A percentile compares a stretch with the other conserved stretches of the same genome.
Evolutionary conservation across 2,113 vertebrate genomes (phyloP).

Genomic region (Sitta europaea): DNA sequence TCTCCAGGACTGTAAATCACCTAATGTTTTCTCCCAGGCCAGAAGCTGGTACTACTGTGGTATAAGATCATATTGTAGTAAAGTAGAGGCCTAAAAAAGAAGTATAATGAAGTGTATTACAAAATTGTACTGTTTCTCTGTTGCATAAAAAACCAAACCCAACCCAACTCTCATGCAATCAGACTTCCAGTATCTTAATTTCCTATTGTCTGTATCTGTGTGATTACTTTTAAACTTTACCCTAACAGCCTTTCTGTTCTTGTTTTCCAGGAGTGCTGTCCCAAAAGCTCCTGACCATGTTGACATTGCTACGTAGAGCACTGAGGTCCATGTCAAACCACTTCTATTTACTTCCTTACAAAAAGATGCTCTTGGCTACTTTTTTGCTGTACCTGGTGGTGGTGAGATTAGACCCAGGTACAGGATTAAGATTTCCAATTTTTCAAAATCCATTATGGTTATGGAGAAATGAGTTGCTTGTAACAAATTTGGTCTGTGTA

Average conservation of each 20-base stretch:
- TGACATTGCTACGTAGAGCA: slow-evolving; percentile 72
- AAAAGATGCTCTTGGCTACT: slow-evolving; percentile 75
- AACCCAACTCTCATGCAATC: not conserved
- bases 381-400: slow-evolving; percentile 84
- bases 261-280: slow-evolving; percentile 68
- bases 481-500: not conserved
- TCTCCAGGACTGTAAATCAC: not conserved
- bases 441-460: not conserved
- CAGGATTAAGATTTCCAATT: not conserved
- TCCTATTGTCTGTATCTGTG: not conserved
- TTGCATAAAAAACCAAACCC: not conserved
- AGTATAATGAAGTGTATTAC: not conserved
- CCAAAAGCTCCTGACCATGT: slow-evolving; percentile 67
- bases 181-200: not conserved
- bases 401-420: slow-evolving; percentile 87
- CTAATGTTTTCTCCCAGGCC: not conserved
- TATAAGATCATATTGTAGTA: not conserved
- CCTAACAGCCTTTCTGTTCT: not conserved
- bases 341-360: slow-evolving; percentile 72
- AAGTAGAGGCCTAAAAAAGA: not conserved
- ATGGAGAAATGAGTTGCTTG: not conserved
- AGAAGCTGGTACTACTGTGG: not conserved
- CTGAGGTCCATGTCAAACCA: slow-evolving; percentile 61
- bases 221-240: not conserved
- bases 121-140: not conserved